Percentiles rank a stretch among this genome's conserved stretches.
These are phyloP conservation scores for Muscicapa striata DNA, from an alignment of 2,797 vertebrate genomes.

Conservation along the genomic window DNA sequence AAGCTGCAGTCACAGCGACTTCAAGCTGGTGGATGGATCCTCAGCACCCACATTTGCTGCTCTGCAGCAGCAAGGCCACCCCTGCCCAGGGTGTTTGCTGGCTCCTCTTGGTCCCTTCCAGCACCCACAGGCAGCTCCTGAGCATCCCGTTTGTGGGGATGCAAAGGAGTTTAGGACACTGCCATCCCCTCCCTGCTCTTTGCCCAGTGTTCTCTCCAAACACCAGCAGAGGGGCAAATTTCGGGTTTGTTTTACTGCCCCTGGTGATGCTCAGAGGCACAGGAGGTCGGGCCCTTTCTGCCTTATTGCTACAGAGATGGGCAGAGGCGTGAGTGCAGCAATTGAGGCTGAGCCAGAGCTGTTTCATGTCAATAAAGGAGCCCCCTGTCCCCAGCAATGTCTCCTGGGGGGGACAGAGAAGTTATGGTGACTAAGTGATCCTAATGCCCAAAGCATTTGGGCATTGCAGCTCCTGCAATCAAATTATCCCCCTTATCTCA, in stretches of 20 bases:
- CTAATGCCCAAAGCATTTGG: conserved; percentile 4
- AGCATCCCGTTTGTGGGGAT: fast-evolving
- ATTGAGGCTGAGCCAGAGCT: background rate
- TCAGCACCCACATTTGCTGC: background rate
- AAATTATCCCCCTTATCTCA: conserved; percentile 33
- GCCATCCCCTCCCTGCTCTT: background rate
- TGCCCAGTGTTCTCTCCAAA: background rate
- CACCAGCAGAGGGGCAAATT: fast-evolving
- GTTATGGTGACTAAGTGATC: conserved; percentile 8
- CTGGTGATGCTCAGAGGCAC: background rate
- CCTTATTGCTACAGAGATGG: background rate
- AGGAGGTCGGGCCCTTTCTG: background rate
- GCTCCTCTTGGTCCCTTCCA: background rate
- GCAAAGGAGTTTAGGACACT: background rate
- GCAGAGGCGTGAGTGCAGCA: background rate
- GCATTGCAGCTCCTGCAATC: conserved; percentile 16
- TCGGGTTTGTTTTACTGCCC: background rate
- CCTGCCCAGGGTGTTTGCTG: fast-evolving
- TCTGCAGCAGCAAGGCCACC: background rate
- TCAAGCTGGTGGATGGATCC: background rate
- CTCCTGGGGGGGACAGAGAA: background rate
- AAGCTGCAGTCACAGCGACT: background rate
- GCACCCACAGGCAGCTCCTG: background rate
- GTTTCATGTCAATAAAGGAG: background rate
- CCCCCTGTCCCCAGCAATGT: background rate